These are phyloP conservation scores for Frankliniella fusca DNA, from an alignment of 2,888 invertebrate species.

Conservation along the genomic window DNA sequence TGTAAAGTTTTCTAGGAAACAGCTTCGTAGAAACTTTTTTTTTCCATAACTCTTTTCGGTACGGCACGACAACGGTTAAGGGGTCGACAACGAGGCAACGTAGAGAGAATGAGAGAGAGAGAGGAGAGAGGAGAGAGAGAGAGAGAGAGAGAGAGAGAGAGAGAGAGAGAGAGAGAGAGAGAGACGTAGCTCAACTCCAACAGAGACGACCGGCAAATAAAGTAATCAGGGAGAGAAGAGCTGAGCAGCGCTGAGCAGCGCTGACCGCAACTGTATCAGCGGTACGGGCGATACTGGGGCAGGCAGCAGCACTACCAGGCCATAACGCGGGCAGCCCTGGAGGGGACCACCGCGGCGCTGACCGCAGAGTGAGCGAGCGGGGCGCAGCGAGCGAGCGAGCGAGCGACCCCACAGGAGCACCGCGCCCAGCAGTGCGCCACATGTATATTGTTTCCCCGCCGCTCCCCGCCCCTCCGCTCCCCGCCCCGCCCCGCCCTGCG, in stretches of 20 bases:
- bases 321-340: not conserved
- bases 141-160: too few relatives aligned
- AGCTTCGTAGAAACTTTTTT: not conserved
- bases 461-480: not conserved
- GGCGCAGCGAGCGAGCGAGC: too few relatives aligned
- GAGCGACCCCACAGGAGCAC: conserved; percentile 10
- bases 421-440: not conserved
- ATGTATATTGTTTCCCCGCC: not conserved
- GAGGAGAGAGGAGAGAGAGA: too few relatives aligned
- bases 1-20: not conserved
- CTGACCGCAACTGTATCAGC: conserved; percentile 18
- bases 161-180: too few relatives aligned
- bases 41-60: too few relatives aligned
- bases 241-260: not conserved
- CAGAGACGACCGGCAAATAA: not conserved
- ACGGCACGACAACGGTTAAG: too few relatives aligned
- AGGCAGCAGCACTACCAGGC: not conserved
- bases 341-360: not conserved
- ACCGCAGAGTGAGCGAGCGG: not conserved
- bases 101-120: too few relatives aligned
- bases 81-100: too few relatives aligned
- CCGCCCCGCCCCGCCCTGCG: too few relatives aligned
- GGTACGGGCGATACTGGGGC: conserved; percentile 4
- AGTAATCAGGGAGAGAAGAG: not conserved
- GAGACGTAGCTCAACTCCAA: too few relatives aligned